phyloP scores from a whole-genome alignment of 2,888 invertebrate species.

The Morpho helenor region DNA sequence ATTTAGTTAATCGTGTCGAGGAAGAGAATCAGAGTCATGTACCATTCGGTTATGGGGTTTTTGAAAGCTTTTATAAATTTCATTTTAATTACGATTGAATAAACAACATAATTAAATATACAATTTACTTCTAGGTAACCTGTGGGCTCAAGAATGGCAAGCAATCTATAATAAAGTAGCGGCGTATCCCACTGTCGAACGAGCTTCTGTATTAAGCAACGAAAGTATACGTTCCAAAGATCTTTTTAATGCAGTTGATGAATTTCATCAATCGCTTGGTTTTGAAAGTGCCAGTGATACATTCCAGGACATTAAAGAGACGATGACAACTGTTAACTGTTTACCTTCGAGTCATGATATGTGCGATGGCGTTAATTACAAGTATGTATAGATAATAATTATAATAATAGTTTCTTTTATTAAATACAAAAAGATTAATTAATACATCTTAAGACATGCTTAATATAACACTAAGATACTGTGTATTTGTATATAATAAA shows the following conservation, averaged over 20 bases:
- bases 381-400: slow-evolving; percentile 51
- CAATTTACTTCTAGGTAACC: slow-evolving; percentile 66
- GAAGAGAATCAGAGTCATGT: too few relatives aligned
- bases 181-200: slow-evolving; percentile 69
- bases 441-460: too few relatives aligned
- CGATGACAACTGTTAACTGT: slow-evolving; percentile 79
- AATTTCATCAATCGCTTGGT: slow-evolving; percentile 81
- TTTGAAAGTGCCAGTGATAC: slow-evolving; percentile 79
- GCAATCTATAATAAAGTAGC: slow-evolving; percentile 69
- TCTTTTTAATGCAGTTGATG: slow-evolving; percentile 80
- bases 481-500: too few relatives aligned
- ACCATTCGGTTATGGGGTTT: too few relatives aligned
- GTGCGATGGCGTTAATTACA: slow-evolving; percentile 82
- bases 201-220: slow-evolving; percentile 67
- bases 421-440: too few relatives aligned
- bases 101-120: not conserved
- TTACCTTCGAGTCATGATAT: slow-evolving; percentile 86
- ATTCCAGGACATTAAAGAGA: slow-evolving; percentile 81
- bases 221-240: slow-evolving; percentile 58
- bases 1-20: too few relatives aligned
- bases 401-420: too few relatives aligned
- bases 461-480: too few relatives aligned
- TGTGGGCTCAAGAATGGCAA: slow-evolving; percentile 84
- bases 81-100: too few relatives aligned
- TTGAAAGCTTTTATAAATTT: too few relatives aligned